Evolutionary conservation across 2,797 vertebrate species (phyloP), one percentile per base, ranked within the genome.

Genomic region (Oryzias sinensis): DNA sequence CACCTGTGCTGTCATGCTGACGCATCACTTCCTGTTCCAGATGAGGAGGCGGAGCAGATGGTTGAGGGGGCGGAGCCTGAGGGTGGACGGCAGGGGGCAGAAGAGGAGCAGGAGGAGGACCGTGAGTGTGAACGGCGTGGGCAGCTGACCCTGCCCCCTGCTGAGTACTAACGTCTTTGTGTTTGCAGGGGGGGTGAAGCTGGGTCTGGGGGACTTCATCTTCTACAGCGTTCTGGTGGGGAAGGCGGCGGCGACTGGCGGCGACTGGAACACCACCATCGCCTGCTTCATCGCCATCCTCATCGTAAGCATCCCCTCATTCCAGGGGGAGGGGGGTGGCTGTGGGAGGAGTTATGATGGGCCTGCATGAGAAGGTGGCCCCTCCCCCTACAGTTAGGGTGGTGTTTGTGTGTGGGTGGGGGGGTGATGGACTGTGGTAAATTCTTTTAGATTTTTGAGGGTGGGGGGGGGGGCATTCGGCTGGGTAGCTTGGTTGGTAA

Each of bases 161-260:
- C 14, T 29, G 14, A 14, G 45, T 37, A 4, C 1, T 4, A 2
- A 43, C 25, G 18, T 61, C 3, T 43, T 45, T 49, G 29, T 56
- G 46, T 54, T 13, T 53, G 46, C 7, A 86, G 85, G 95, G n/a
- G 96, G 96, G 0, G 94, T 98, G 76, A 98, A 99, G 74, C 91
- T 98, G 0, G 97, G 97, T 20, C 94, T 99, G 1, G 96, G 97
- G 5, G 97, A 99, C 64, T 99, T 99, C 87, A 99, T 99, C 88
- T 99, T 99, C 91, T 99, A 99, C 91, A 98, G 97, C 0, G 97
- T 99, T 4, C 91, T 98, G 70, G 97, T 98, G 33, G 97, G 97
- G 22, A 99, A 99, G 75, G 96, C 97, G 0, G 95, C 95, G 0
- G 95, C 95, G 14, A 94, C 94, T 0, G 96, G 93, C 0, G 97